Base-by-base conservation (phyloP, 2,888 invertebrate species). In the Xestia ashworthii region DNA sequence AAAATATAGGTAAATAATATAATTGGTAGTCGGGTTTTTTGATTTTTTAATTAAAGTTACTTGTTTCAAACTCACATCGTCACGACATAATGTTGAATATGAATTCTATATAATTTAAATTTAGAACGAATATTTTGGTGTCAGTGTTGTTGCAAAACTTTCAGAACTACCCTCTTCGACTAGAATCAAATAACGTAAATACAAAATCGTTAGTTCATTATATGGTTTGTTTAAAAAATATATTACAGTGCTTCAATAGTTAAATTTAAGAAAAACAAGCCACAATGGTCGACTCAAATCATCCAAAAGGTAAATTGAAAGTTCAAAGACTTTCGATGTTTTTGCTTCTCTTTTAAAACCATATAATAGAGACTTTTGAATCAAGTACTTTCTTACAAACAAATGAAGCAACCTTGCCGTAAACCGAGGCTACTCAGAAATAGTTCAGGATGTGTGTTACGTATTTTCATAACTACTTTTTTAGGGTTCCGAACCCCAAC, bases 31-130 rank as follows among this genome's bases (percentile, higher is more conserved):
- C 32, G 32, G 32, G 32, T 32, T 32, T 32, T 32, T 32, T 32
- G 32, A 32, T 32, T 32, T 32, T 32, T 32, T 32, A 32, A 80
- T 71, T 53, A 53, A 71, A 78, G 71, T 44, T 41, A 48, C 14
- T 72, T 12, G 70, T 46, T 44, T 48, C 1, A 38, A 50, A 48
- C 4, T 46, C 25, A 9, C 48, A n/a, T 48, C 16, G 16, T 22
- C 25, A 71, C 22, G 25, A 25, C 12, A 8, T 73, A 19, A 25
- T 41, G n/a, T 48, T 58, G 3, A 38, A 12, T 38, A 12, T 32
- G 1, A 46, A 53, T 74, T 53, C 12, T 38, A 41, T 60, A 55
- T 8, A 41, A 44, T 82, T 82, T 68, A 65, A 82, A 84, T 75
- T 71, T 84, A n/a, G 81, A 82, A 84, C 12, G 44, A 16, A 55